Evolutionary conservation across 2,888 invertebrate genomes (phyloP).

Genomic region (Hoplodrina blanda): DNA sequence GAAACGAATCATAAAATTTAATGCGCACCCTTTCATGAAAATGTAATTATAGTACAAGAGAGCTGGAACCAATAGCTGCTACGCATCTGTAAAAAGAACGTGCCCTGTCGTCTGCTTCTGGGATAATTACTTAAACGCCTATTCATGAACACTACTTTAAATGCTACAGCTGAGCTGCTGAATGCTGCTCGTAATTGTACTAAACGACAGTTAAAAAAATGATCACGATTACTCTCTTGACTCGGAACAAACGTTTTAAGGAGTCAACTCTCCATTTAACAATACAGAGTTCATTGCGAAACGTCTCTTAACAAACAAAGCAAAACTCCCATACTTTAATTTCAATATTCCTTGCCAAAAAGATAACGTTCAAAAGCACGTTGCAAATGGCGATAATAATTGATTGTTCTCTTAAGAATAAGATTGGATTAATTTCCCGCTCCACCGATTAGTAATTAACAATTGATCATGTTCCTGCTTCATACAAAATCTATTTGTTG

Average conservation of each 20-base stretch:
- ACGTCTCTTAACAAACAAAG: slow-evolving; percentile 22
- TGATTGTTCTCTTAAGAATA: slow-evolving; percentile 29
- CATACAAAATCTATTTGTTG: slow-evolving; percentile 31
- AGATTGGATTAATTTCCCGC: slow-evolving; percentile 37
- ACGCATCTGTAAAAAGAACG: slow-evolving; percentile 62
- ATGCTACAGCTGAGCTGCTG: slow-evolving; percentile 49
- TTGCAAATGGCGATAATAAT: slow-evolving; percentile 27
- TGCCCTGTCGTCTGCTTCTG: slow-evolving; percentile 66
- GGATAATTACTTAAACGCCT: slow-evolving; percentile 69
- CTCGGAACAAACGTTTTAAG: slow-evolving; percentile 34
- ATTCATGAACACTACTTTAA: slow-evolving; percentile 60
- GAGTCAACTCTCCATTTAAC: slow-evolving; percentile 25
- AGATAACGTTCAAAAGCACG: slow-evolving; percentile 15
- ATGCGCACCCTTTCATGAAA: slow-evolving; percentile 65
- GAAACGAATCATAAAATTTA: slow-evolving; percentile 63
- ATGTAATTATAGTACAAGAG: slow-evolving; percentile 64
- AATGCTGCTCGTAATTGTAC: slow-evolving; percentile 28
- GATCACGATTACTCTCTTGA: slow-evolving; percentile 30
- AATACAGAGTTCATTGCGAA: slow-evolving; percentile 32
- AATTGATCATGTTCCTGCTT: slow-evolving; percentile 33
- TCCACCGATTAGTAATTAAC: slow-evolving; percentile 42
- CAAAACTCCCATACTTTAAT: slow-evolving; percentile 20
- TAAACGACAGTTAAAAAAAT: slow-evolving; percentile 27
- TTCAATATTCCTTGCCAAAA: slow-evolving; percentile 23
- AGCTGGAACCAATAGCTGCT: slow-evolving; percentile 44